These are phyloP conservation scores for Uropetala carovei DNA, from an alignment of 2,888 invertebrate genomes.

Conservation along the genomic window DNA sequence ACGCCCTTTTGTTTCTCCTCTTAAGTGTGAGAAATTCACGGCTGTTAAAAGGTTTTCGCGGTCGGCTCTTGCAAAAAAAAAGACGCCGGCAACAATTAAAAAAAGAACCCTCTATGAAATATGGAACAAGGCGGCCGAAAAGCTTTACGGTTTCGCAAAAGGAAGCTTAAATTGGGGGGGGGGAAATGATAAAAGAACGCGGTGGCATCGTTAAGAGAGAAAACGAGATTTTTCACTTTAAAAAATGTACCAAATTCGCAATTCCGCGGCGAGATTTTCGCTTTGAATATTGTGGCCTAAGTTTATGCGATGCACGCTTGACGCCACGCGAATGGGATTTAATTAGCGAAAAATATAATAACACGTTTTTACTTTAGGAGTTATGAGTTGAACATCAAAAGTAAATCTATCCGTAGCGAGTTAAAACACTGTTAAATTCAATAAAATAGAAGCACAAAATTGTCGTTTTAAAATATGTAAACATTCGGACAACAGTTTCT, in stretches of 20 bases:
- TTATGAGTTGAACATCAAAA: no score
- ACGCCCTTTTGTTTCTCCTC: not conserved
- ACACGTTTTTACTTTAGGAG: no score
- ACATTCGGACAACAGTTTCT: no score
- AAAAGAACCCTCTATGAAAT: constrained; percentile 18
- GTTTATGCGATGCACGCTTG: not conserved
- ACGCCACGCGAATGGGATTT: not conserved
- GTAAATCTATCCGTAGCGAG: no score
- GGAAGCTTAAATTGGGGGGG: not conserved
- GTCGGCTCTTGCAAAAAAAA: not conserved
- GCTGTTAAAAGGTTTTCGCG: constrained; percentile 18
- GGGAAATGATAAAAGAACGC: not conserved
- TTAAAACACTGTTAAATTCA: no score
- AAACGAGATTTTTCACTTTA: constrained; percentile 11
- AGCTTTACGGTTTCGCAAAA: not conserved
- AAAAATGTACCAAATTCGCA: constrained; percentile 11
- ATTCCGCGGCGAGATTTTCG: not conserved
- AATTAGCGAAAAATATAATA: not conserved
- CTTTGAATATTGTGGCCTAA: not conserved
- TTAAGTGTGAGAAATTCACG: constrained; percentile 12
- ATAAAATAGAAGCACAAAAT: no score
- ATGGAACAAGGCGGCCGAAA: constrained; percentile 17
- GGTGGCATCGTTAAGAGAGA: constrained; percentile 16
- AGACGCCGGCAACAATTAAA: constrained; percentile 5
- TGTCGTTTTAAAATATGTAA: no score